These are phyloP conservation scores for Drosophila busckii DNA, from an alignment of 1,140 invertebrate species.

Conservation along the genomic window DNA sequence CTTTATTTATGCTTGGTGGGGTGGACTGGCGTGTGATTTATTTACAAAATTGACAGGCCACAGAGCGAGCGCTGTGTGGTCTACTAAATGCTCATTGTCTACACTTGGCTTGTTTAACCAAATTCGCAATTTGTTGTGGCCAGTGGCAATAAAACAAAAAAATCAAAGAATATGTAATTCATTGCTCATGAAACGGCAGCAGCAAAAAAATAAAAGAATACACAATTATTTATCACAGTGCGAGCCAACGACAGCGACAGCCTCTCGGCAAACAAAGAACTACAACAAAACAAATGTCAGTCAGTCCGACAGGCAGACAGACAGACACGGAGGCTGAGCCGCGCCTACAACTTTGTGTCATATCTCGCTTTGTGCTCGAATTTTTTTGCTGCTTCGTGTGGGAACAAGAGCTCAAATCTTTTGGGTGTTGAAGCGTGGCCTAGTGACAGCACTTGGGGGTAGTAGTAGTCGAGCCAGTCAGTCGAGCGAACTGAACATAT, in stretches of 20 bases:
- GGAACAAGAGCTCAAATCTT: slow-evolving; percentile 56
- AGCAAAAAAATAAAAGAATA: slow-evolving; percentile 66
- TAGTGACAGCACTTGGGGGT: slow-evolving; percentile 25
- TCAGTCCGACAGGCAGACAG: slow-evolving; percentile 27
- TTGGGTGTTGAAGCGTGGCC: slow-evolving; percentile 12
- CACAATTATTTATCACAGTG: slow-evolving; percentile 68
- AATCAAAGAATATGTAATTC: slow-evolving; percentile 72
- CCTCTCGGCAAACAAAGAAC: slow-evolving; percentile 29
- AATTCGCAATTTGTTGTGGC: not conserved
- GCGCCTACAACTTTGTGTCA: slow-evolving; percentile 39
- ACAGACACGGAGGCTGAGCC: slow-evolving; percentile 17
- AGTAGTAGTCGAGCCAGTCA: slow-evolving; percentile 8
- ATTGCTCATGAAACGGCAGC: too few species aligned
- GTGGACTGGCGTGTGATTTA: slow-evolving; percentile 69
- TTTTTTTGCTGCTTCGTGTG: slow-evolving; percentile 15
- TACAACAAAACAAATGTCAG: slow-evolving; percentile 65
- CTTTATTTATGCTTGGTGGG: slow-evolving; percentile 69
- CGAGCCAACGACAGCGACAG: slow-evolving; percentile 25
- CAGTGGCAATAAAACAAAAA: not conserved
- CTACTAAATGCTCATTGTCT: slow-evolving; percentile 63
- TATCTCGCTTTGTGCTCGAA: not conserved
- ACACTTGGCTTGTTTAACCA: slow-evolving; percentile 48
- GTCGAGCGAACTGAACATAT: slow-evolving; percentile 41
- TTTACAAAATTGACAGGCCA: slow-evolving; percentile 45
- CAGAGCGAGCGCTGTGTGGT: slow-evolving; percentile 23